Conservation (phyloP, 1,140 invertebrate genomes). For the Trichonephila clavata region DNA sequence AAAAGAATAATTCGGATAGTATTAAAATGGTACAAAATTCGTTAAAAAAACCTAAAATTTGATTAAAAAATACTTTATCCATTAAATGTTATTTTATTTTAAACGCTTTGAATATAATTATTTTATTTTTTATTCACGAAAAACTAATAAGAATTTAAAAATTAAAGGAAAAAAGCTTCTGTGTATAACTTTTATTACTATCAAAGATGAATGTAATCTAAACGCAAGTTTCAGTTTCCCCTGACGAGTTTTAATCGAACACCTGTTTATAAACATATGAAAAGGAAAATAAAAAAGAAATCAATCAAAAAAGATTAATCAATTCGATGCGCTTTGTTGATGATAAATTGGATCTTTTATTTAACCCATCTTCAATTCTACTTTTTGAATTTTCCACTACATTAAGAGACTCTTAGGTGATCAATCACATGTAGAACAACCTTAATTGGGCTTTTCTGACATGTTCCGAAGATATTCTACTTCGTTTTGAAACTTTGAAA, state of each 20-base stretch:
- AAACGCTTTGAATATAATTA: too few relatives aligned
- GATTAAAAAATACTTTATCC: too few relatives aligned
- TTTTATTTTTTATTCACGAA: too few relatives aligned
- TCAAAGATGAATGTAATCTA: too few relatives aligned
- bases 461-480: background rate
- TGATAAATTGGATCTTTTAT: background rate
- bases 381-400: conserved; percentile 1
- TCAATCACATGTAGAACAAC: conserved; percentile 39
- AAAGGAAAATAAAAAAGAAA: background rate
- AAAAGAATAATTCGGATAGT: too few relatives aligned
- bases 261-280: background rate
- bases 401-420: background rate
- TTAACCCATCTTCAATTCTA: background rate
- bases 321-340: background rate
- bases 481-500: conserved; percentile 18
- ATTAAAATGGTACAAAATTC: too few relatives aligned
- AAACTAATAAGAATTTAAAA: too few relatives aligned
- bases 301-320: background rate
- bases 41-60: too few relatives aligned
- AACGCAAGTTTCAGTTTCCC: too few relatives aligned
- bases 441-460: conserved; percentile 18
- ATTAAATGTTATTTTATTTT: too few relatives aligned
- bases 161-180: too few relatives aligned
- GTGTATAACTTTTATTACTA: too few relatives aligned
- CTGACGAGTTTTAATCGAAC: background rate